These are phyloP conservation scores for Carduelis carduelis DNA, from an alignment of 2,797 vertebrate genomes.

Conservation along the genomic window DNA sequence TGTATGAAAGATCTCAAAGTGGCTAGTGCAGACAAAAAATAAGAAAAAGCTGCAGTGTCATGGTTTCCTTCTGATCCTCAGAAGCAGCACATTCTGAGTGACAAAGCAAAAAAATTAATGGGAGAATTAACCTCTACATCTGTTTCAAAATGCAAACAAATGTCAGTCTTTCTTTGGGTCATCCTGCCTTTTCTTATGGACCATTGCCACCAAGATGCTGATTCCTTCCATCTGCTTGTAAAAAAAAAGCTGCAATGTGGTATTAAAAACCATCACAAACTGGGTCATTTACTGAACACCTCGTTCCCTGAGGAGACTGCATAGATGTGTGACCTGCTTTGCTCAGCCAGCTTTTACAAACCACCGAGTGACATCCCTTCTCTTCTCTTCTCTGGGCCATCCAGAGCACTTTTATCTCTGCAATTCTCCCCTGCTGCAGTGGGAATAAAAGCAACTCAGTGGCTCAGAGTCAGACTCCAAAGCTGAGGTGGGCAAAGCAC, in stretches of 20 bases:
- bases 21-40: accelerated
- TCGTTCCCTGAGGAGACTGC: background rate
- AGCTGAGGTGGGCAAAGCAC: background rate
- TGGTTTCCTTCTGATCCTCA: background rate
- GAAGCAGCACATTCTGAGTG: background rate
- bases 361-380: background rate
- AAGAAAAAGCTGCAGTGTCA: background rate
- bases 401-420: constrained; percentile 20
- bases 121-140: background rate
- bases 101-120: background rate
- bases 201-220: background rate
- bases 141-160: background rate
- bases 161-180: background rate
- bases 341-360: constrained; percentile 28
- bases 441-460: constrained; percentile 30
- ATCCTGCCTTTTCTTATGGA: background rate
- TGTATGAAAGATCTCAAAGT: background rate
- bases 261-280: constrained; percentile 31
- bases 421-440: constrained; percentile 13
- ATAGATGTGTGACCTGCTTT: constrained; percentile 9
- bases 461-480: constrained; percentile 24
- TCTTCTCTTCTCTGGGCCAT: background rate
- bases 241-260: background rate
- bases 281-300: constrained; percentile 11
- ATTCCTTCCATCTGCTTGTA: background rate